A percentile compares a stretch with the other conserved stretches of the same genome.
Conservation (phyloP, 1,140 invertebrate genomes). For the Sitobion miscanthi region DNA sequence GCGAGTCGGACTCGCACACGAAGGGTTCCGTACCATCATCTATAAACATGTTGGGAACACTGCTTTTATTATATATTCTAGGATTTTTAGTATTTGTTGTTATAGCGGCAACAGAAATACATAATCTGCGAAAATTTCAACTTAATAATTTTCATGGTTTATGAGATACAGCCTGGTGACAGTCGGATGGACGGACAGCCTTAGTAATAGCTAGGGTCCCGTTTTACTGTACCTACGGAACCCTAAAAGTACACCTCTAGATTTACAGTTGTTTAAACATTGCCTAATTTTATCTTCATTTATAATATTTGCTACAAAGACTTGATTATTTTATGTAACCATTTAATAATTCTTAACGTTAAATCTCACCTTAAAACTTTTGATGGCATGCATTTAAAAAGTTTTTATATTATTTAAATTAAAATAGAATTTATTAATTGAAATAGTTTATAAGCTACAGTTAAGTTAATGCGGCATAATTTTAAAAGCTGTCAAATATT, state of each 20-base stretch:
- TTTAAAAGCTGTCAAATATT: not conserved
- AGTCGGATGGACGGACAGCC: too few species aligned
- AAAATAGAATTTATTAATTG: not conserved
- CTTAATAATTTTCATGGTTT: too few species aligned
- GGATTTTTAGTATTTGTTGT: too few species aligned
- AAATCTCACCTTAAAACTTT: not conserved
- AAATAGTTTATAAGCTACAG: not conserved
- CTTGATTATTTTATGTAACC: not conserved
- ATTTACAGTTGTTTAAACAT: not conserved
- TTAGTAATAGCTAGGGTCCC: too few species aligned
- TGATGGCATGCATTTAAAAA: not conserved
- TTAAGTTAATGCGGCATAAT: not conserved
- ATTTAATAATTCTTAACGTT: not conserved
- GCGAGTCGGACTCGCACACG: too few species aligned
- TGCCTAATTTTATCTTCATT: not conserved
- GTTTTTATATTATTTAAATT: slow-evolving; percentile 3
- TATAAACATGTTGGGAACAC: too few species aligned
- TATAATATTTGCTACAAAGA: not conserved
- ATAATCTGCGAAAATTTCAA: too few species aligned
- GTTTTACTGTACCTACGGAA: too few species aligned
- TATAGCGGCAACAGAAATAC: too few species aligned
- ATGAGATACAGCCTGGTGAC: too few species aligned
- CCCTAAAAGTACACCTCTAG: not conserved
- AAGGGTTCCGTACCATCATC: too few species aligned
- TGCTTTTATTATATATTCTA: too few species aligned